Evolutionary conservation across 2,113 vertebrate genomes (phyloP).

Genomic region (Ancistrus triradiatus): DNA sequence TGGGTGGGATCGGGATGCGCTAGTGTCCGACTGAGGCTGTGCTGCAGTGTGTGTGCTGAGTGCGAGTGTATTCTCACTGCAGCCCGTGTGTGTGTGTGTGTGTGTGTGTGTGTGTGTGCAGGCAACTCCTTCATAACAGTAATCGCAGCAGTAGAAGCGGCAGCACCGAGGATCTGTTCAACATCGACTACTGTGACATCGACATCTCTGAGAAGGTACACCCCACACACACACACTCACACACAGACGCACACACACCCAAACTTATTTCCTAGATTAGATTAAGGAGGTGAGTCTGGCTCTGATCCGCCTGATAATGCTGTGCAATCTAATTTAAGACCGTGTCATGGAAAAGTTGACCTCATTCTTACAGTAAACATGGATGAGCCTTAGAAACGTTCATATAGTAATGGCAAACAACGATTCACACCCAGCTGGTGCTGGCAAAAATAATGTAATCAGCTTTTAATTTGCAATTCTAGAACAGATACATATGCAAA

Average conservation of each 20-base stretch:
- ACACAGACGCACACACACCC: neutral
- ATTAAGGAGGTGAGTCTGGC: neutral
- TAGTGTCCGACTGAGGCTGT: neutral
- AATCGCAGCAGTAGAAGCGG: conserved; percentile 95
- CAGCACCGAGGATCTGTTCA: conserved; percentile 96
- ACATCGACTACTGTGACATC: conserved; percentile 90
- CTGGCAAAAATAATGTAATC: too few species aligned
- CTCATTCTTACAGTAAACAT: neutral
- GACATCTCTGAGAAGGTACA: conserved; percentile 94
- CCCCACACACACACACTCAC: conserved; percentile 2
- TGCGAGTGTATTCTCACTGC: conserved; percentile 13
- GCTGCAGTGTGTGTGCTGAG: neutral
- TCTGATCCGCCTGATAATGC: neutral
- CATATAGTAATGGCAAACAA: neutral
- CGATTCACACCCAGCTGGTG: too few species aligned
- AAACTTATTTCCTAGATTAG: neutral
- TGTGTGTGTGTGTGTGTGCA: conserved; percentile 51
- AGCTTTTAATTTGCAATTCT: too few species aligned
- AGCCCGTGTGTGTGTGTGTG: conserved; percentile 17
- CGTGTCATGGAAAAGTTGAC: too few species aligned
- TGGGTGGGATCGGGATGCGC: neutral
- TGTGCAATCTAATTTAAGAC: neutral
- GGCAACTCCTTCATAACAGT: conserved; percentile 92
- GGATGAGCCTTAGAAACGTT: neutral
- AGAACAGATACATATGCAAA: too few species aligned